Evolutionary conservation across 1,140 invertebrate genomes (phyloP).

Genomic region (Polyergus mexicanus): DNA sequence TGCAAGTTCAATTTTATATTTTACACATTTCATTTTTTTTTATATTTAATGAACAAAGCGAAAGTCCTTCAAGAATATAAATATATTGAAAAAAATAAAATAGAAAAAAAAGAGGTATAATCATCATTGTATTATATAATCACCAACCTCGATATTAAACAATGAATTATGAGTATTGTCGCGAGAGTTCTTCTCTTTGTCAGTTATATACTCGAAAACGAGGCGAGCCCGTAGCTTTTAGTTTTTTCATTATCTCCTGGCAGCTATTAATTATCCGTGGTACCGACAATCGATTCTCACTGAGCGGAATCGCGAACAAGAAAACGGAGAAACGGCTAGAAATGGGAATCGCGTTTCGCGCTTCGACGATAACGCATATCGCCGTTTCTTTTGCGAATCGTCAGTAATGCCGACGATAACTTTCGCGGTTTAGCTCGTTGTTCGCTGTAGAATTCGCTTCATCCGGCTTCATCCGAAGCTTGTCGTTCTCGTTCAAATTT

Average conservation of each 20-base stretch:
- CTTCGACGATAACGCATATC: conserved; percentile 45
- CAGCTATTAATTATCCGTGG: conserved; percentile 36
- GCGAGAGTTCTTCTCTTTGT: background rate
- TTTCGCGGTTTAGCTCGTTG: conserved; percentile 57
- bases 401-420: conserved; percentile 62
- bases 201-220: conserved; percentile 13
- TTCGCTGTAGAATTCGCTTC: conserved; percentile 39
- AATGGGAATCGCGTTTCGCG: conserved; percentile 35
- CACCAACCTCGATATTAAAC: background rate
- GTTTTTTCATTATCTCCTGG: conserved; percentile 48
- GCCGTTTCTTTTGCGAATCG: conserved; percentile 45
- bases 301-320: conserved; percentile 20
- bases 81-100: background rate
- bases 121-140: background rate
- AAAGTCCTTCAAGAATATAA: background rate
- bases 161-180: conserved; percentile 28
- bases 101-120: background rate
- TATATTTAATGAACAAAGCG: background rate
- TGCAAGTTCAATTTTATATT: conserved; percentile 1
- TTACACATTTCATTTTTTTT: background rate
- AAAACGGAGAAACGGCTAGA: conserved; percentile 30
- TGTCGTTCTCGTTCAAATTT: conserved; percentile 48
- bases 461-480: conserved; percentile 51
- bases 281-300: conserved; percentile 54
- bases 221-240: conserved; percentile 7